Evolutionary conservation across 92 coral and sea anemone genomes (phyloP), one percentile per base, ranked within the genome.

Genomic region (Actinostola sp.): DNA sequence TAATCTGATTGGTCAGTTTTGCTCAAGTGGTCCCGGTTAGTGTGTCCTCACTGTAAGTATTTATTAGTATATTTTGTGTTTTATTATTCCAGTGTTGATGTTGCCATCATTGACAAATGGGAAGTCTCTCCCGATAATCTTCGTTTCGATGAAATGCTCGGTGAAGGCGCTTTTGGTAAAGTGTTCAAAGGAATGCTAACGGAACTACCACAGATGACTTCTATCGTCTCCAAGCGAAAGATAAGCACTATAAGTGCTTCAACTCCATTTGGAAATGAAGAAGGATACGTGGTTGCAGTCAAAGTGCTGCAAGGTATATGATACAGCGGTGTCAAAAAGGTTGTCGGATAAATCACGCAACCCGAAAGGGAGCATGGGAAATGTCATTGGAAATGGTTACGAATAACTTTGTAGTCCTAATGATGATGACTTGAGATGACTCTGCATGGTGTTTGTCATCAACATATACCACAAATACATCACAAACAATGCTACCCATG

Each of bases 111-210:
- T 25, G 96, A 90, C 25, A 82, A 86, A 28, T 90, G 96, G 96
- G 96, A 90, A 23, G 87, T 90, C 2, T 49, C 78, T 34, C 76
- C 41, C 0, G 76, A 86, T 25, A 59, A 78, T 2, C 67, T 90
- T 19, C 31, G 51, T 4, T 64, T 90, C 28, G 82, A 86, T 0
- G 82, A 87, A 31, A 87, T 78, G 56, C 54, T 90, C 16, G 96
- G 89, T 2, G 92, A 90, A 65, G 96, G 96, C 23, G 96, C 96
- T 21, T 90, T 90, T 66, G 96, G 96, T n/a, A 90, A 83, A 73
- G 96, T 90, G 31, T 86, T 65, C 72, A 86, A 75, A 38, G 96
- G 82, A 32, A 63, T 53, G 33, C 67, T 90, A 2, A 63, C 50
- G 15, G 74, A 61, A 67, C 70, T 56, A 3, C 82, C 85, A 2